Base-by-base conservation (phyloP, 2,888 invertebrate genomes). In the Cantharis nigra region DNA sequence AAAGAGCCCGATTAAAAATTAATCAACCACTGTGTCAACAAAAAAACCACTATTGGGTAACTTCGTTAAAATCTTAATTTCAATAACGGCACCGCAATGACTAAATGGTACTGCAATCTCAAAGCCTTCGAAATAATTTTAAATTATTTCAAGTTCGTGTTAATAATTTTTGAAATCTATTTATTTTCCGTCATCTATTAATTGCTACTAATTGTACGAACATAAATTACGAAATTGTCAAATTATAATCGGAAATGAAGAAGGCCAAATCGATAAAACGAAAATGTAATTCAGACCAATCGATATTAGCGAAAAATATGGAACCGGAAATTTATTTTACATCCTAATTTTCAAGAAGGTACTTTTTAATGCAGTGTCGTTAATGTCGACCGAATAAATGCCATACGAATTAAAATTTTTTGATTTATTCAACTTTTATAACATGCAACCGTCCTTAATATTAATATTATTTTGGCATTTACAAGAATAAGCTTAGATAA, bases 161-260 rank as follows among this genome's bases (percentile, higher is more conserved):
- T 67, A 67, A 67, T 67, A 67, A 67, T 23, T 64, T 64, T 64
- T 64, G 65, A 67, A 67, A 67, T 23, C 65, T 67, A 67, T 67
- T 67, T 26, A 67, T 26, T 67, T 67, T 67, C 65, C 65, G 20
- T 67, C 26, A 67, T 23, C 65, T 67, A 67, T 67, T 67, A 67
- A 67, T 67, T 67, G 26, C 65, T 67, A 67, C 20, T 67, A 67
- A 67, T 67, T 16, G 20, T 67, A 67, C n/a, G 49, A 49, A 67
- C 26, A 67, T 67, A 67, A 67, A 67, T 67, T 67, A 67, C 20
- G 26, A 67, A 67, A 67, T 67, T 67, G 65, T 67, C 65, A 67
- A 67, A 67, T 67, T 67, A 67, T 13, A 67, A 67, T 67, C 65
- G 65, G 65, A 67, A 67, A 67, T 18, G 23, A 67, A 18, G 65